These are phyloP conservation scores for Chymomyza amoena DNA, from an alignment of 2,888 invertebrate species.

Conservation along the genomic window DNA sequence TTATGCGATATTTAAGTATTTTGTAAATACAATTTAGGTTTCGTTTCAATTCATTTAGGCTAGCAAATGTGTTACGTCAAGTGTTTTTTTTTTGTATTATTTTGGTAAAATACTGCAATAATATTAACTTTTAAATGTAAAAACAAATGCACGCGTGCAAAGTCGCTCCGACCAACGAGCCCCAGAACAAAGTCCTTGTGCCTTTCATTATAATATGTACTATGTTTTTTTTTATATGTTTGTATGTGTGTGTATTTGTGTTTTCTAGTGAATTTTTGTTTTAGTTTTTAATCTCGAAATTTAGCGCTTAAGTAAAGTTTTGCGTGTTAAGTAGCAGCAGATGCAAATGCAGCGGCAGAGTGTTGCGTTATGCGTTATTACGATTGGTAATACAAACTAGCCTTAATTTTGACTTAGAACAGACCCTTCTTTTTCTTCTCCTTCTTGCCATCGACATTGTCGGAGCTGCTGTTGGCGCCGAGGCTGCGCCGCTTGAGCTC, in stretches of 20 bases:
- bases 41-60: slow-evolving; percentile 66
- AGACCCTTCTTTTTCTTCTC: slow-evolving; percentile 77
- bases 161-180: not conserved
- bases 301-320: slow-evolving; percentile 52
- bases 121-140: slow-evolving; percentile 62
- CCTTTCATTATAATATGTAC: not conserved
- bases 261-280: slow-evolving; percentile 34
- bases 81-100: slow-evolving; percentile 35
- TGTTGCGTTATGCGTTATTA: not conserved
- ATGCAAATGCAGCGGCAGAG: not conserved
- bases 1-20: slow-evolving; percentile 70
- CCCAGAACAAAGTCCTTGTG: slow-evolving; percentile 1
- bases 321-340: not conserved
- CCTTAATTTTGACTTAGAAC: slow-evolving; percentile 66
- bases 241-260: slow-evolving; percentile 6
- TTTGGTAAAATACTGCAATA: slow-evolving; percentile 63
- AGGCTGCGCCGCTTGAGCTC: slow-evolving; percentile 92
- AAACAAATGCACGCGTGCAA: slow-evolving; percentile 57
- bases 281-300: slow-evolving; percentile 63
- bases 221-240: not conserved
- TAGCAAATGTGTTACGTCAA: slow-evolving; percentile 65
- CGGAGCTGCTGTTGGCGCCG: slow-evolving; percentile 88
- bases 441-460: slow-evolving; percentile 75
- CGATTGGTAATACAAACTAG: slow-evolving; percentile 13
- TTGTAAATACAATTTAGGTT: slow-evolving; percentile 68